Evolutionary conservation across 2,888 invertebrate species (phyloP), one percentile per base, ranked within the genome.

Genomic region (Acleris emargana): DNA sequence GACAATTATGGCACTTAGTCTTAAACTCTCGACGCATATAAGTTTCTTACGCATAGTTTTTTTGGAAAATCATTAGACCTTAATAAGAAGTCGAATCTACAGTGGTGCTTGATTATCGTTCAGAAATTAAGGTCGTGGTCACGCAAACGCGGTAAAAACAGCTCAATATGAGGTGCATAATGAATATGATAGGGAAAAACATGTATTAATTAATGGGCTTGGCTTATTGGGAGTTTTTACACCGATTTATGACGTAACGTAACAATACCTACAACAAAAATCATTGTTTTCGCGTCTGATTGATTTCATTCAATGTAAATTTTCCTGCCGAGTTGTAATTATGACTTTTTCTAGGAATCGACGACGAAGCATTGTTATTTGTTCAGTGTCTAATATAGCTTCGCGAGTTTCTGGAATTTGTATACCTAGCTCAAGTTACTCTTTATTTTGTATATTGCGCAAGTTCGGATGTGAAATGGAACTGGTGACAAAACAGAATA

Each of bases 241-340:
- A 16, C 45, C 0, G 45, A n/a, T 45, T 45, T 45, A 45, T 17
- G n/a, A 45, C 45, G 17, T 45, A n/a, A 45, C 45, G 17, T 9
- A 43, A 43, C 43, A 16, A 45, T 17, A 45, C n/a, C 45, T 45
- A 45, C 17, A n/a, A 7, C 16, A 16, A 18, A n/a, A 25, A 3
- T 59, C 47, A 17, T 32, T 20, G 32, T 58, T 43, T 28, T 62
- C 57, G 28, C 62, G 13, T 47, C 42, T 18, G 9, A 53, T 58
- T 42, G 47, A 42, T 49, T 25, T 47, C 53, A 64, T 64, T 64
- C 64, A 64, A 64, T 64, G 64, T 58, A 58, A 64, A 49, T 58
- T 58, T 64, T 64, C 38, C 42, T 9, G 58, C 52, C 20, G 5
- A 20, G 38, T 22, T 47, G 47, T 22, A 58, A 45, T 45, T 52